These are phyloP conservation scores for Trichopria drosophilae DNA, from an alignment of 2,888 invertebrate genomes.

Conservation along the genomic window DNA sequence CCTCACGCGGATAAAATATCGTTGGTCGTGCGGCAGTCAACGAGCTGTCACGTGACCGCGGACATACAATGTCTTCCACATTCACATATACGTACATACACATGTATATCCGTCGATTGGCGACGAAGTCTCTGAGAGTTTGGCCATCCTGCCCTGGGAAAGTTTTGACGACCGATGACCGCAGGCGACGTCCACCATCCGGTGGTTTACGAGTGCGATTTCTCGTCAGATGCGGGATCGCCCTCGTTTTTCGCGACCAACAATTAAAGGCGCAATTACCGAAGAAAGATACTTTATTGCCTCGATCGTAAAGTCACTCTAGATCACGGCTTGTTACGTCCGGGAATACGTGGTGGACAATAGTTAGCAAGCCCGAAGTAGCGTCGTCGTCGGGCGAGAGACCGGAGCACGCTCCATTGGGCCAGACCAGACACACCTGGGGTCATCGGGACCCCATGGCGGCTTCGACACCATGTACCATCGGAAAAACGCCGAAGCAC, in stretches of 20 bases:
- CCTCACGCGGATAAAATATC: slow-evolving; percentile 31
- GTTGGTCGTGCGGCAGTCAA: slow-evolving; percentile 34
- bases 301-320: slow-evolving; percentile 19
- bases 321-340: slow-evolving; percentile 7
- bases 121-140: too few species aligned
- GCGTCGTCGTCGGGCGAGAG: too few species aligned
- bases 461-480: too few species aligned
- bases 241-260: slow-evolving; percentile 11
- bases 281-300: slow-evolving; percentile 26
- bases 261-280: slow-evolving; percentile 28
- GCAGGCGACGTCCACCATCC: too few species aligned
- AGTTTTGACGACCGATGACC: too few species aligned
- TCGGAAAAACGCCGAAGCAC: too few species aligned
- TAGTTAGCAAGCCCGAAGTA: slow-evolving; percentile 31
- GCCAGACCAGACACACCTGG: slow-evolving; percentile 53
- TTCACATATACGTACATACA: too few species aligned
- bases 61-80: too few species aligned
- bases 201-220: too few species aligned
- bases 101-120: too few species aligned
- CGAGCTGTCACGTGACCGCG: slow-evolving; percentile 36
- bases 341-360: slow-evolving; percentile 26
- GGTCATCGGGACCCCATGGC: slow-evolving; percentile 31
- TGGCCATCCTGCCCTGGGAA: too few species aligned
- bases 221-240: too few species aligned
- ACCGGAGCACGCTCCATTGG: slow-evolving; percentile 50